Percentiles rank a stretch among this genome's conserved stretches.
Conservation (phyloP, 2,113 vertebrate species). For the Caretta caretta region DNA sequence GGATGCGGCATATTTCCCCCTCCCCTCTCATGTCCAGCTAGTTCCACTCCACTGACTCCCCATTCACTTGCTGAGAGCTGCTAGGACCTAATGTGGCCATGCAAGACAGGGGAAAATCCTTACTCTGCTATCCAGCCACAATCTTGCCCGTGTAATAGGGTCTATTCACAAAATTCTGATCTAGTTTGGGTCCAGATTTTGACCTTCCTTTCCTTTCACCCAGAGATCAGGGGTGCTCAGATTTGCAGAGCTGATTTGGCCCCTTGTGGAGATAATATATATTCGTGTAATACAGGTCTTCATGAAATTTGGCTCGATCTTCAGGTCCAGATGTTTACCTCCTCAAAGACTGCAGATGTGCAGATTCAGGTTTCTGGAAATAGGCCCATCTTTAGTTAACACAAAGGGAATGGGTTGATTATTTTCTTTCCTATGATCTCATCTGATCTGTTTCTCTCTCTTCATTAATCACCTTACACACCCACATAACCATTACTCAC, state of each 20-base stretch:
- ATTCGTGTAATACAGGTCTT: neutral
- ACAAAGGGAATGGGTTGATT: neutral
- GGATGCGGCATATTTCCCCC: neutral
- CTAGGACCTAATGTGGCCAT: neutral
- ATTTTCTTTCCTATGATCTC: neutral
- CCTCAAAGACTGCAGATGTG: neutral
- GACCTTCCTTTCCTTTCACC: neutral
- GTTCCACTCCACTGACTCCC: neutral
- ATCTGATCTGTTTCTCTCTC: neutral
- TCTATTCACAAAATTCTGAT: neutral
- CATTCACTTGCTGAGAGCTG: neutral
- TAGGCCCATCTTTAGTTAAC: neutral
- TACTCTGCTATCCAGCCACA: neutral
- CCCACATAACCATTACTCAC: neutral
- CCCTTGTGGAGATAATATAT: neutral
- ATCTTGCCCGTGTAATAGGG: neutral
- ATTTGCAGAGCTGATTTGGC: neutral
- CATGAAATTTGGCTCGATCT: neutral
- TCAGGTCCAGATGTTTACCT: neutral
- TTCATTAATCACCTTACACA: neutral
- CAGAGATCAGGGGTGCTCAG: neutral
- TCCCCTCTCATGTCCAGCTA: neutral
- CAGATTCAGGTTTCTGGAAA: neutral
- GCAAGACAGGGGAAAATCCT: neutral
- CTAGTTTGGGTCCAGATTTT: neutral